Conservation (phyloP, 2,888 invertebrate species). For the Orchestes rusci region DNA sequence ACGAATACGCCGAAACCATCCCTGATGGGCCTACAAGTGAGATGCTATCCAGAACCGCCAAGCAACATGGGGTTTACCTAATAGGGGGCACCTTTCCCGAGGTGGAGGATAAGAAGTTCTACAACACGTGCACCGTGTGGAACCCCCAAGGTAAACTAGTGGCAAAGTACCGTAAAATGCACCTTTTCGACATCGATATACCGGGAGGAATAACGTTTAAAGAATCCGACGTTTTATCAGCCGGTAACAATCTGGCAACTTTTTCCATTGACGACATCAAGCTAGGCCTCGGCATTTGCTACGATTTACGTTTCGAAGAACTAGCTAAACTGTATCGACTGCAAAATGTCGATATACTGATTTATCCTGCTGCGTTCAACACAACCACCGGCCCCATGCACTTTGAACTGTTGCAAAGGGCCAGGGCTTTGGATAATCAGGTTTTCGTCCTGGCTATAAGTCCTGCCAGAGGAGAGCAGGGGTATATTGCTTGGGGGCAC, state of each 20-base stretch:
- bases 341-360: slow-evolving; percentile 71
- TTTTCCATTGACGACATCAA: slow-evolving; percentile 65
- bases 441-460: slow-evolving; percentile 78
- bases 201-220: slow-evolving; percentile 88
- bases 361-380: slow-evolving; percentile 95
- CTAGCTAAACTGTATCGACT: slow-evolving; percentile 67
- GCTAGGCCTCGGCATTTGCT: slow-evolving; percentile 90
- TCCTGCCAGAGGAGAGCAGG: slow-evolving; percentile 70
- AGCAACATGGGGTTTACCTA: slow-evolving; percentile 66
- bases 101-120: slow-evolving; percentile 52
- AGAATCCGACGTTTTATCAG: slow-evolving; percentile 76
- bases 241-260: slow-evolving; percentile 67
- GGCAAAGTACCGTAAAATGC: slow-evolving; percentile 81
- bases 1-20: slow-evolving; percentile 69
- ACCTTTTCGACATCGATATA: slow-evolving; percentile 93
- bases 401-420: slow-evolving; percentile 79
- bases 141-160: slow-evolving; percentile 68
- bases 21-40: slow-evolving; percentile 70
- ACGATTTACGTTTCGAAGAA: slow-evolving; percentile 89
- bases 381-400: slow-evolving; percentile 93
- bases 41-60: slow-evolving; percentile 67
- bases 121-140: slow-evolving; percentile 88
- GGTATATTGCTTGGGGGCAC: slow-evolving; percentile 87
- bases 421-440: slow-evolving; percentile 84
- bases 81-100: slow-evolving; percentile 92